These are phyloP conservation scores for Oreochromis tanganicae DNA, from an alignment of 2,113 vertebrate genomes.

Conservation along the genomic window DNA sequence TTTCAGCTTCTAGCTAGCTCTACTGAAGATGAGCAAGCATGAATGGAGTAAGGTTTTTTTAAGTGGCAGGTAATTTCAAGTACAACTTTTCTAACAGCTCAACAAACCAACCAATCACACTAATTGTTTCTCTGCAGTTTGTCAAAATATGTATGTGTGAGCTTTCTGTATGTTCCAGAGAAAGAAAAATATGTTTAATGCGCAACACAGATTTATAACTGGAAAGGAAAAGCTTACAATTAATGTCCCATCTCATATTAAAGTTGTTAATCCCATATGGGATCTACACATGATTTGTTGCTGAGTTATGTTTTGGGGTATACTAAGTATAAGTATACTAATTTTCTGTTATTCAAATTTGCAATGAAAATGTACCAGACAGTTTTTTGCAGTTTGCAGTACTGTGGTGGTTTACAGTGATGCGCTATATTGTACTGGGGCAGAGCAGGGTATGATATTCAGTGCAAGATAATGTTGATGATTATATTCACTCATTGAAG, in stretches of 20 bases:
- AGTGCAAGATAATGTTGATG: too few relatives aligned
- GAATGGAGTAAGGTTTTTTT: rapidly evolving
- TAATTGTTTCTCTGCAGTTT: background rate
- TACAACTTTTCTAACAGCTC: background rate
- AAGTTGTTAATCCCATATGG: background rate
- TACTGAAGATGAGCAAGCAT: background rate
- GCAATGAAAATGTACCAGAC: background rate
- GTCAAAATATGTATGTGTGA: background rate
- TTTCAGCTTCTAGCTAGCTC: background rate
- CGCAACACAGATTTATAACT: background rate
- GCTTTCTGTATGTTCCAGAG: background rate
- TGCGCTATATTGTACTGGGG: too few relatives aligned
- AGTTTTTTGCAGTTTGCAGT: background rate
- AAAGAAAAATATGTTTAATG: background rate
- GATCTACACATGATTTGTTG: background rate
- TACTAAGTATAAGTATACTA: background rate
- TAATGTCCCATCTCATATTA: background rate
- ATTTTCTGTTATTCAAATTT: background rate
- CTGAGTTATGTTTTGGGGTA: background rate
- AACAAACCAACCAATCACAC: background rate
- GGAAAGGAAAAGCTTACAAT: background rate
- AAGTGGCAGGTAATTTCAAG: background rate
- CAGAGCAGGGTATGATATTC: too few relatives aligned
- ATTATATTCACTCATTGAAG: too few relatives aligned
- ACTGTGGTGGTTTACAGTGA: too few relatives aligned